Conservation (phyloP, 2,797 vertebrate species). For the Aselliscus stoliczkanus region DNA sequence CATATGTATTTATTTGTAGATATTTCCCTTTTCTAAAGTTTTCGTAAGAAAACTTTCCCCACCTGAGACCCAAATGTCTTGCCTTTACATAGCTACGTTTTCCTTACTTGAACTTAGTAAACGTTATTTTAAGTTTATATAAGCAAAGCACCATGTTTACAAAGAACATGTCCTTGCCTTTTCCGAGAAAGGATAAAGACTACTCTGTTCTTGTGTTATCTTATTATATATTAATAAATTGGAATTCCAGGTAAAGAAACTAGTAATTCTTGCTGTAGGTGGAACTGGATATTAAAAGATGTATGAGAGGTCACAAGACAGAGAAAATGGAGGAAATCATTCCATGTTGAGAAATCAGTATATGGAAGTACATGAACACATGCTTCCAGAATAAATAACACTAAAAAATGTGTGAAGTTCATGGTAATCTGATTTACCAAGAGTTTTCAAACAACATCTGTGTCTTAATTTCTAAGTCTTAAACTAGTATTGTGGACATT, state of each 20-base stretch:
- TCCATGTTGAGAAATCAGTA: neutral
- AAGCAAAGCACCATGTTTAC: neutral
- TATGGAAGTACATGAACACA: neutral
- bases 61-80: neutral
- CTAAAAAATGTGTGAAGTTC: neutral
- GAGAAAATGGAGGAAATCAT: neutral
- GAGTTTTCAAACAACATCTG: neutral
- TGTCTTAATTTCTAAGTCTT: neutral
- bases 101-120: neutral
- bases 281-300: neutral
- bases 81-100: neutral
- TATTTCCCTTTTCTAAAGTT: neutral
- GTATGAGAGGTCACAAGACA: neutral
- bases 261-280: neutral
- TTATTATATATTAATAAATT: neutral
- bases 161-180: neutral
- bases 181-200: neutral
- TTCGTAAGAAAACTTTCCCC: neutral
- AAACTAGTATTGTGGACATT: neutral
- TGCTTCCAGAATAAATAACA: neutral
- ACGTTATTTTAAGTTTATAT: neutral
- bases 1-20: neutral
- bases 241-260: neutral
- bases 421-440: neutral
- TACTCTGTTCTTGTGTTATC: neutral